Base-by-base conservation (phyloP, 2,888 invertebrate genomes). In the Marasmarcha lunaedactyla region DNA sequence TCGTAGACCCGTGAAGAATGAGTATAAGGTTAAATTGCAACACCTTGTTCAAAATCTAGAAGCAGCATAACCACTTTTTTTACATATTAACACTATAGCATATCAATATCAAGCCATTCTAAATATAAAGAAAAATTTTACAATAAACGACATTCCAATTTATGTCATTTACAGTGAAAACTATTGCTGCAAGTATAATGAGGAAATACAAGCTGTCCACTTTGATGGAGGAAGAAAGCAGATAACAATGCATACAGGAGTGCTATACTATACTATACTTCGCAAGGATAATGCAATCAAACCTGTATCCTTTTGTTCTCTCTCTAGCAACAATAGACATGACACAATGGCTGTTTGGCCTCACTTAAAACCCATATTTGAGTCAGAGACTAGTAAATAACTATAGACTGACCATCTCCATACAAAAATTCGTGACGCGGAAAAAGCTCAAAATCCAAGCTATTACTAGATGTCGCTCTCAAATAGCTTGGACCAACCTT, bases 331-430 rank as follows among this genome's bases (percentile, higher is more conserved):
- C 39, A 46, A 42, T 42, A 42, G 44, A 42, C 42, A 45, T 39
- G 46, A 46, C 37, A 30, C 44, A 42, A 44, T 36, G 46, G 44
- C 44, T 35, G 44, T 44, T 34, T 46, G 46, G 46, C 44, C 46
- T 35, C 45, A 43, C 35, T 42, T 45, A 39, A 33, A 34, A 41
- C 40, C 42, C 40, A 39, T 45, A 40, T 42, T 45, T 42, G 38
- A 44, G 34, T 44, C n/a, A n/a, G n/a, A n/a, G n/a, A n/a, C n/a
- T n/a, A n/a, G n/a, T n/a, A n/a, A n/a, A n/a, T n/a, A n/a, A n/a
- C n/a, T n/a, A n/a, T n/a, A n/a, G n/a, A n/a, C n/a, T n/a, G n/a
- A n/a, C n/a, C n/a, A n/a, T n/a, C n/a, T n/a, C n/a, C n/a, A n/a
- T n/a, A n/a, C n/a, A n/a, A n/a, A n/a, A n/a, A n/a, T n/a, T n/a